A percentile compares a stretch with the other conserved stretches of the same genome.
Evolutionary conservation across 2,797 vertebrate species (phyloP).

Genomic region (Esox lucius): DNA sequence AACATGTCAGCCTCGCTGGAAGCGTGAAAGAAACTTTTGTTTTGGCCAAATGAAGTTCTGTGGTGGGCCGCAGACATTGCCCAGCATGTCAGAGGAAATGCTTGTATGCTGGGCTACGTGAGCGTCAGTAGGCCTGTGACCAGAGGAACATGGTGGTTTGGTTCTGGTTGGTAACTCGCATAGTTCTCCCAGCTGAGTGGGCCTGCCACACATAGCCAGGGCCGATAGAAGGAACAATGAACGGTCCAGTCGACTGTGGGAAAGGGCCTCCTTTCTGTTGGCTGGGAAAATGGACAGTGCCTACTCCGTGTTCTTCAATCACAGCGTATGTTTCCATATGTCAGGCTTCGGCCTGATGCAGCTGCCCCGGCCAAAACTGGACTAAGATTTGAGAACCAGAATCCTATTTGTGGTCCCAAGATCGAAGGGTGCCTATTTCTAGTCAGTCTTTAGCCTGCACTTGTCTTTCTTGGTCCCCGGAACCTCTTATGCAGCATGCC

Average conservation of each 20-base stretch:
- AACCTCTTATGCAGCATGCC: not conserved
- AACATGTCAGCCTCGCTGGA: not conserved
- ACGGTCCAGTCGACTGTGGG: constrained; percentile 11
- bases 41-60: not conserved
- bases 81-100: not conserved
- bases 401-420: not conserved
- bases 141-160: not conserved
- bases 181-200: constrained; percentile 25
- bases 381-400: not conserved
- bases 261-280: constrained; percentile 41
- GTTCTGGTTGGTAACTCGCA: constrained; percentile 17
- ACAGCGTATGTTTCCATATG: not conserved
- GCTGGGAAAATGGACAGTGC: constrained; percentile 7
- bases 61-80: not conserved
- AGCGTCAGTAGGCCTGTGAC: not conserved
- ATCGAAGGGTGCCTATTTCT: not conserved
- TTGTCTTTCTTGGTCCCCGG: not conserved
- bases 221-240: constrained; percentile 21
- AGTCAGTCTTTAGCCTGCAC: not conserved
- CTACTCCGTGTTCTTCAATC: not conserved
- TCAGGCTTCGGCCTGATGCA: not conserved
- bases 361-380: not conserved
- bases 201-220: constrained; percentile 20
- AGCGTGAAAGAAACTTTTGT: not conserved
- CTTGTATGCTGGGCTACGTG: not conserved